A percentile compares a stretch with the other conserved stretches of the same genome.
Evolutionary conservation across 2,888 invertebrate species (phyloP).

Genomic region (Ischnus inquisitorius): DNA sequence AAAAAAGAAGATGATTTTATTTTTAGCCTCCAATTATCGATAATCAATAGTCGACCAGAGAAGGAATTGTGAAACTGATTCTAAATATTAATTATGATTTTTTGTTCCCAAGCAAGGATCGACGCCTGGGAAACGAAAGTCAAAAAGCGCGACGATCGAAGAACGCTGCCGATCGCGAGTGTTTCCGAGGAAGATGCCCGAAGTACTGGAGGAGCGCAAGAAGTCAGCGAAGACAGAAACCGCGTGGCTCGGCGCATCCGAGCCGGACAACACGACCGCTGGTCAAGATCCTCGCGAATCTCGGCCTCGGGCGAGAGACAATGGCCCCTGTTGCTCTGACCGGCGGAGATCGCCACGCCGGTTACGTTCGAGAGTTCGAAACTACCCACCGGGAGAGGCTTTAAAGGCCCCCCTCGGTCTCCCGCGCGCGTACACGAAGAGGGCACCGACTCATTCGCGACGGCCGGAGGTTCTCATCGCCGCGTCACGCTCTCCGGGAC

Average conservation of each 20-base stretch:
- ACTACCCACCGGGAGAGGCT: conserved; percentile 61
- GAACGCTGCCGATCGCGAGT: conserved; percentile 50
- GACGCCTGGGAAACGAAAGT: conserved; percentile 34
- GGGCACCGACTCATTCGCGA: conserved; percentile 74
- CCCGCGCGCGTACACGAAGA: conserved; percentile 39
- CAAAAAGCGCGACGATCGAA: conserved; percentile 28
- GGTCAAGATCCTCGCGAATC: conserved; percentile 71
- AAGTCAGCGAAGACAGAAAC: conserved; percentile 60
- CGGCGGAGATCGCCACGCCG: conserved; percentile 45
- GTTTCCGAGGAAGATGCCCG: conserved; percentile 61
- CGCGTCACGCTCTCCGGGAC: conserved; percentile 74
- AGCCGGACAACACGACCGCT: conserved; percentile 73
- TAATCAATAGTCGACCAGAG: not conserved
- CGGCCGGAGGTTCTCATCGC: conserved; percentile 77
- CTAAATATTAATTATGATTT: not conserved
- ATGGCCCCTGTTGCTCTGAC: conserved; percentile 57
- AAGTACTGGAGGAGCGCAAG: conserved; percentile 53
- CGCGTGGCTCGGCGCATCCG: conserved; percentile 68
- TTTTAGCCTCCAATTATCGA: not conserved
- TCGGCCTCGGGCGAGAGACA: conserved; percentile 67
- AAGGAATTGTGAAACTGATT: not conserved
- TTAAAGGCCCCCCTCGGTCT: conserved; percentile 1
- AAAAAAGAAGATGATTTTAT: not conserved
- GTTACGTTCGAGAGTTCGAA: conserved; percentile 40
- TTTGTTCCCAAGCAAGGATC: not conserved